These are phyloP conservation scores for Sylvietta virens DNA, from an alignment of 2,113 vertebrate species.

Conservation along the genomic window DNA sequence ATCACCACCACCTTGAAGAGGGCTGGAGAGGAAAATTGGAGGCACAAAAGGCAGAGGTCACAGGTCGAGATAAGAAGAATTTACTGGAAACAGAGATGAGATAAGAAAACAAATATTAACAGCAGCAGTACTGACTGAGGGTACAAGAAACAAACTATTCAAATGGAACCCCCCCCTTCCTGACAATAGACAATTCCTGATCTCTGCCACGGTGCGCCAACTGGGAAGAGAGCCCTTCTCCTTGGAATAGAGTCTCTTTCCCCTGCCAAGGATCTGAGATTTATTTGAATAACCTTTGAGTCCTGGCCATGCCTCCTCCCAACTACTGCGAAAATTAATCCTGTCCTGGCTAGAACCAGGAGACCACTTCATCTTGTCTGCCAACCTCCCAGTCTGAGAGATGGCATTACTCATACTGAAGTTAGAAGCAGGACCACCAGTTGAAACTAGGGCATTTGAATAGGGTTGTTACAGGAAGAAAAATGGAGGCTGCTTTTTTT, in stretches of 20 bases:
- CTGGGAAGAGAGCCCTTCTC: background rate
- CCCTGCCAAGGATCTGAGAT: background rate
- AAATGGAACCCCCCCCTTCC: too few species aligned
- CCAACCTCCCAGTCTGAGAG: background rate
- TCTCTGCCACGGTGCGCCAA: accelerated
- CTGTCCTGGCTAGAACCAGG: background rate
- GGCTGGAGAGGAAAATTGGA: background rate
- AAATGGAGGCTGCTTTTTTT: background rate
- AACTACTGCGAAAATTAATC: background rate
- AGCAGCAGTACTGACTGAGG: background rate
- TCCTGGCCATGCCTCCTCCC: background rate
- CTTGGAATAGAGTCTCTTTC: background rate
- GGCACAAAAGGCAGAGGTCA: background rate
- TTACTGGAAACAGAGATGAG: background rate
- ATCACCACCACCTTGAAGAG: background rate
- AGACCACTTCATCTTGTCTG: background rate
- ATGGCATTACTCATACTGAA: background rate
- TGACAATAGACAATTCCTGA: too few species aligned
- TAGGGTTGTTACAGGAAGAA: background rate
- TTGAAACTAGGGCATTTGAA: background rate
- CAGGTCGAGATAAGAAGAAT: background rate
- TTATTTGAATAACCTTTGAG: background rate
- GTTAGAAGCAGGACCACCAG: background rate
- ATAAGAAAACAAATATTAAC: background rate
- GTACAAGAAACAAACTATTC: background rate